Percentiles rank a stretch among this genome's conserved stretches.
Evolutionary conservation across 2,113 vertebrate genomes (phyloP).

Genomic region (Pithys albifrons): DNA sequence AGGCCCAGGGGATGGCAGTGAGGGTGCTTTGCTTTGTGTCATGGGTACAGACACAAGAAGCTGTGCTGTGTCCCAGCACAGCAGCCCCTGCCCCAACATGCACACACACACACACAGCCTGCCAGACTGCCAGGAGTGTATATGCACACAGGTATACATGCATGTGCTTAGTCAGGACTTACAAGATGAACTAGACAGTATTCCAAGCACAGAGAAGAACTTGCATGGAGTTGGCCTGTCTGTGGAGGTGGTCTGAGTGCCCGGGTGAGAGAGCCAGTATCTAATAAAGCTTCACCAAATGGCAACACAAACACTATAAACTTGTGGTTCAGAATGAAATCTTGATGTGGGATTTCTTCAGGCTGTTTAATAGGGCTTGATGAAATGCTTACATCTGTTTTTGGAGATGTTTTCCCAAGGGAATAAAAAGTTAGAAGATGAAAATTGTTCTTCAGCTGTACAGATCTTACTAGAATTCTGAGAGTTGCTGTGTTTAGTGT

Average conservation of each 20-base stretch:
- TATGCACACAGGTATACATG: fast-evolving
- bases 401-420: neutral
- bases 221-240: neutral
- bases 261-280: neutral
- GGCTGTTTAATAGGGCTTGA: neutral
- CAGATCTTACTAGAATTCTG: neutral
- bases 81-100: fast-evolving
- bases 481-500: neutral
- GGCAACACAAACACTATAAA: neutral
- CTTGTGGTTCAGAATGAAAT: neutral
- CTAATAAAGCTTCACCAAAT: neutral
- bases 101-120: neutral
- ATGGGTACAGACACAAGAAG: neutral
- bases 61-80: neutral
- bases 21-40: neutral
- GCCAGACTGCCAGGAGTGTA: neutral
- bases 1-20: too few relatives aligned
- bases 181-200: too few relatives aligned
- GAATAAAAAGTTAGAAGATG: neutral
- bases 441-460: neutral
- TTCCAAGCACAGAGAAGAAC: neutral
- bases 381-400: neutral
- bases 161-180: neutral
- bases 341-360: neutral
- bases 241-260: neutral